Evolutionary conservation across 2,888 invertebrate species (phyloP).

Genomic region (Altica lythri): DNA sequence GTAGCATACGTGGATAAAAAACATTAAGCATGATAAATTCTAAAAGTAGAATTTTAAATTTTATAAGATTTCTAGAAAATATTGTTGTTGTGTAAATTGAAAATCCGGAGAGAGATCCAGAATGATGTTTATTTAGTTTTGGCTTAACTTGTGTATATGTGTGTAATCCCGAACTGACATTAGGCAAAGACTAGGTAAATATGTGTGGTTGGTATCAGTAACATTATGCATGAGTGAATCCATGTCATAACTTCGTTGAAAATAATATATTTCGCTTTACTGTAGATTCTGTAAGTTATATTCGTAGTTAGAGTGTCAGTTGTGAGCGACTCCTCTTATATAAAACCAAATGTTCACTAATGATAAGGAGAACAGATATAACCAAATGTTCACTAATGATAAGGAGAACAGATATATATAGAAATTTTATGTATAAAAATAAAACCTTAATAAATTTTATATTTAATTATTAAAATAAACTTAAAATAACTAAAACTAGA

Average conservation of each 20-base stretch:
- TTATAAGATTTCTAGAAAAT: too few relatives aligned
- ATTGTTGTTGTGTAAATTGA: constrained; percentile 17
- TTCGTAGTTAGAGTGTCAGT: constrained; percentile 7
- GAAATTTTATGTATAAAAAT: too few relatives aligned
- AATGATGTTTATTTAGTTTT: constrained; percentile 25
- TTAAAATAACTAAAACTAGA: too few relatives aligned
- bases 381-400: too few relatives aligned
- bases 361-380: too few relatives aligned
- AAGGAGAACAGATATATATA: too few relatives aligned
- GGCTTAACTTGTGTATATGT: constrained; percentile 20
- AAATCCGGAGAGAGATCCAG: constrained; percentile 11
- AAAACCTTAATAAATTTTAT: too few relatives aligned
- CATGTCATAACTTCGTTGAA: constrained; percentile 16
- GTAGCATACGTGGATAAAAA: too few relatives aligned
- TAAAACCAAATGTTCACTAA: too few relatives aligned
- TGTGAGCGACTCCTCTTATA: not conserved
- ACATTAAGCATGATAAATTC: too few relatives aligned
- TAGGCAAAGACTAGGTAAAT: constrained; percentile 26
- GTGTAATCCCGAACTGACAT: constrained; percentile 23
- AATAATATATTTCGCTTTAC: constrained; percentile 17
- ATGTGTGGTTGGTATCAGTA: constrained; percentile 23
- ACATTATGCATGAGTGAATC: constrained; percentile 21
- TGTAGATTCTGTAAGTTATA: constrained; percentile 9
- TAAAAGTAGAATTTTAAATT: too few relatives aligned
- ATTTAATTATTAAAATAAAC: too few relatives aligned